phyloP scores from a whole-genome alignment of 2,797 vertebrate species.

The Gobio occitaniae region DNA sequence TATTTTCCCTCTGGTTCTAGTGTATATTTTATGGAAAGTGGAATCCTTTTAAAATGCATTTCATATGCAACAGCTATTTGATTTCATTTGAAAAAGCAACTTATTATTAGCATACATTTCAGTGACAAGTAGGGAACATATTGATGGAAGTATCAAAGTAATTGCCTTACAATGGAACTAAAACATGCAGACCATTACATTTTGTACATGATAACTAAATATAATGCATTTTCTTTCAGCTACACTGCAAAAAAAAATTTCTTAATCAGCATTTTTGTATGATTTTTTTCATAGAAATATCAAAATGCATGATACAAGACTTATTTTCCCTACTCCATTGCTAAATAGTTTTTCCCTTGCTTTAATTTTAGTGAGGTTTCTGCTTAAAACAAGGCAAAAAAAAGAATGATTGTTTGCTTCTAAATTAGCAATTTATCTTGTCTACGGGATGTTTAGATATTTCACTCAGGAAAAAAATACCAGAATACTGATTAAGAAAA shows the following conservation, averaged over 20 bases:
- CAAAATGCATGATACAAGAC: neutral
- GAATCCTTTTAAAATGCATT: conserved; percentile 40
- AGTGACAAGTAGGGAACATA: conserved; percentile 21
- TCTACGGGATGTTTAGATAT: neutral
- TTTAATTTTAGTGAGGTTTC: neutral
- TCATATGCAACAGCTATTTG: conserved; percentile 38
- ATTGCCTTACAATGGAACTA: neutral
- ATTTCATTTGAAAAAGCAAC: conserved; percentile 46
- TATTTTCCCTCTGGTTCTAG: conserved; percentile 48
- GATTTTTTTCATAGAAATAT: neutral
- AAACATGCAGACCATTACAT: neutral
- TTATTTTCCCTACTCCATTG: neutral
- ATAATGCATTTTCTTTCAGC: neutral
- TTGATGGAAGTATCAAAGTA: conserved; percentile 37
- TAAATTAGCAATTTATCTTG: neutral
- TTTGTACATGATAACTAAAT: neutral
- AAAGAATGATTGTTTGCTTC: neutral
- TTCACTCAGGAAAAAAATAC: neutral
- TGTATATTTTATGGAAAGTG: conserved; percentile 54
- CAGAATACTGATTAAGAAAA: neutral
- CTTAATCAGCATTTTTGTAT: neutral
- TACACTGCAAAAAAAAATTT: neutral
- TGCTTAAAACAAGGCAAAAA: neutral
- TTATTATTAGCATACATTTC: conserved; percentile 52
- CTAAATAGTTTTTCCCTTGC: neutral